Evolutionary conservation across 1,140 invertebrate species (phyloP), one percentile per base, ranked within the genome.

Genomic region (Thaumatotibia leucotreta): DNA sequence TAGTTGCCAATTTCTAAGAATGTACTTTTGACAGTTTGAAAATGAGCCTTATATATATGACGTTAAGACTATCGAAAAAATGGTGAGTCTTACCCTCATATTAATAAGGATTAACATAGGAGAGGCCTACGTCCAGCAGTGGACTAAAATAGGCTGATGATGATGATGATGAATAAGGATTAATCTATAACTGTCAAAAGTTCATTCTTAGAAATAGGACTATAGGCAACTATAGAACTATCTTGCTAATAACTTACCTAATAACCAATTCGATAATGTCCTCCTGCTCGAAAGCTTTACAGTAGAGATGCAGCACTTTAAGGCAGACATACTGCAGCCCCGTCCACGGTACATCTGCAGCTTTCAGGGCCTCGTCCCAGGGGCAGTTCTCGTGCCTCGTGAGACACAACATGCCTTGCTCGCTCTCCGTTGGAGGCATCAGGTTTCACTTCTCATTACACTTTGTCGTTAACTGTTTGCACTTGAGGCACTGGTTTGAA

Each of bases 261-360:
- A 96, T 94, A 74, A 96, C 95, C 80, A 96, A 93, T 83, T 96
- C 95, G 86, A 95, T 93, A 63, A 96, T 93, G 91, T 95, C 94
- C 82, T 94, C 93, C 79, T 95, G 94, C 80, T 95, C 94, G 88
- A 97, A 96, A 71, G 96, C 95, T 83, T 96, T 96, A 89, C 95
- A 96, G 85, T 97, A 97, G 45, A 96, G 92, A 80, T 96, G 95
- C 49, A 97, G 91, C 52, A 97, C 94, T 88, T 95, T 94, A 66
- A 96, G 93, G 87, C 96, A 96, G 74, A 95, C 94, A 84, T 95
- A 95, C 69, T 94, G 93, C 84, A 96, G 93, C 17, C 95, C 96
- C 4, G 95, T 94, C 95, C 95, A 96, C 49, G 94, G 94, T 61
- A 94, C 84, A 14, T 94, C 87, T 9, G 92, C 84, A 9, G 88